phyloP scores from a whole-genome alignment of 2,797 vertebrate genomes.

The Urosaurus nigricauda region DNA sequence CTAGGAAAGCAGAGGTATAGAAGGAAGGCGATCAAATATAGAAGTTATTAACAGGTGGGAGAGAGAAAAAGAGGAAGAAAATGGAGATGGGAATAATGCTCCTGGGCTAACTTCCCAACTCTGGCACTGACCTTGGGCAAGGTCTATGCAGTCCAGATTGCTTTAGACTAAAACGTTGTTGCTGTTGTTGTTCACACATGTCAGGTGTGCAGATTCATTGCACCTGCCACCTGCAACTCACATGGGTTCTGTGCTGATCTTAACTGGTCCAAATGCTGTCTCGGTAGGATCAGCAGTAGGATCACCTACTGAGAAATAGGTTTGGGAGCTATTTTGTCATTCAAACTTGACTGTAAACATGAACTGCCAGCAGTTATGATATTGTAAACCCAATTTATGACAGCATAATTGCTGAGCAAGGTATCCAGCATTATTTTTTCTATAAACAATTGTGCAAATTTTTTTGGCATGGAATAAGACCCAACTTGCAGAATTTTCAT shows the following conservation, averaged over 20 bases:
- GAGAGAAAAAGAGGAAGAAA: not conserved
- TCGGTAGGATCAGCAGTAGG: not conserved
- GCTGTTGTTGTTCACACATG: not conserved
- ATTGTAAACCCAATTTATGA: too few relatives aligned
- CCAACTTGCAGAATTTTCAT: too few relatives aligned
- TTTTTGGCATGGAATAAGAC: too few relatives aligned
- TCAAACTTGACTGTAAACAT: too few relatives aligned
- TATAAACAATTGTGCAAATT: too few relatives aligned
- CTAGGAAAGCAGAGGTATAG: not conserved
- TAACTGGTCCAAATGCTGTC: not conserved
- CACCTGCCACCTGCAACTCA: not conserved
- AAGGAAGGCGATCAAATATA: not conserved
- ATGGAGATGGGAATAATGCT: not conserved
- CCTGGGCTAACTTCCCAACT: not conserved
- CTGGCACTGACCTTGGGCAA: not conserved
- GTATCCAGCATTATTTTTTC: too few relatives aligned
- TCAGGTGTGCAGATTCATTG: not conserved
- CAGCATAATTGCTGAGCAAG: too few relatives aligned
- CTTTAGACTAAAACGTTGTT: not conserved
- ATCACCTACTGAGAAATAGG: too few relatives aligned
- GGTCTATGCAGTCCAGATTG: not conserved
- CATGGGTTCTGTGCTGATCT: not conserved
- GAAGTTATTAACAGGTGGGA: slow-evolving; percentile 15
- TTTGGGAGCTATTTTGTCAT: too few relatives aligned
- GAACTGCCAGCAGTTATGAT: too few relatives aligned